Conservation (phyloP, 2,113 vertebrate genomes). For the Poeciliopsis retropinna region DNA sequence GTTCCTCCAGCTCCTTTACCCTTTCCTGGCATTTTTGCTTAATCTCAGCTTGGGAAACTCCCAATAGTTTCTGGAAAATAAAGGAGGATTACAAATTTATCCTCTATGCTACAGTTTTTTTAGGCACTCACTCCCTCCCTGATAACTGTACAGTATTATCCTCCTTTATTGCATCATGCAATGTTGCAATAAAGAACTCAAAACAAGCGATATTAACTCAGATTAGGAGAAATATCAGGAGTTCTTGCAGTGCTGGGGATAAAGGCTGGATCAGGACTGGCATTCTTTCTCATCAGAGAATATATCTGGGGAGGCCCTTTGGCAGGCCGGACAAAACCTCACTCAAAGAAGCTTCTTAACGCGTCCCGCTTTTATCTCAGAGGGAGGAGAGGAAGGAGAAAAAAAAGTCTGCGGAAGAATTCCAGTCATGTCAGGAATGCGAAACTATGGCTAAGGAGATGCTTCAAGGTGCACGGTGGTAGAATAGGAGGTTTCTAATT, state of each 20-base stretch:
- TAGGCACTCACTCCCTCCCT: constrained; percentile 1
- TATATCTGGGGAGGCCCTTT: constrained; percentile 50
- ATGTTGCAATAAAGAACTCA: background rate
- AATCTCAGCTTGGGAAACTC: constrained; percentile 82
- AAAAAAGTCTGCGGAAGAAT: constrained; percentile 68
- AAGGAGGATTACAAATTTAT: constrained; percentile 23
- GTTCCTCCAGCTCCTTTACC: constrained; percentile 83
- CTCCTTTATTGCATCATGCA: constrained; percentile 15
- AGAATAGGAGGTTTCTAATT: constrained; percentile 74
- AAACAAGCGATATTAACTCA: constrained; percentile 4
- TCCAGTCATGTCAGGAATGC: constrained; percentile 79
- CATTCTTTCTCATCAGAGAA: constrained; percentile 57
- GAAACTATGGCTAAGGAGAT: constrained; percentile 73
- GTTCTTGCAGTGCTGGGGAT: constrained; percentile 1
- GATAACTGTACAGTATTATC: background rate
- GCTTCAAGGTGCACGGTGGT: constrained; percentile 77
- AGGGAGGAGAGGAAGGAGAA: constrained; percentile 2
- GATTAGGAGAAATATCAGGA: background rate
- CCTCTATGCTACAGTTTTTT: constrained; percentile 6
- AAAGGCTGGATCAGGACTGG: constrained; percentile 31
- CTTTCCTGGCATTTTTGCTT: constrained; percentile 83
- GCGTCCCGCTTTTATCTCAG: constrained; percentile 69
- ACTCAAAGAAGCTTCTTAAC: constrained; percentile 63
- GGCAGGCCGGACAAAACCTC: constrained; percentile 49
- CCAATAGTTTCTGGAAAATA: constrained; percentile 80